Base-by-base conservation (phyloP, 2,888 invertebrate genomes). In the Leucozona laternaria region DNA sequence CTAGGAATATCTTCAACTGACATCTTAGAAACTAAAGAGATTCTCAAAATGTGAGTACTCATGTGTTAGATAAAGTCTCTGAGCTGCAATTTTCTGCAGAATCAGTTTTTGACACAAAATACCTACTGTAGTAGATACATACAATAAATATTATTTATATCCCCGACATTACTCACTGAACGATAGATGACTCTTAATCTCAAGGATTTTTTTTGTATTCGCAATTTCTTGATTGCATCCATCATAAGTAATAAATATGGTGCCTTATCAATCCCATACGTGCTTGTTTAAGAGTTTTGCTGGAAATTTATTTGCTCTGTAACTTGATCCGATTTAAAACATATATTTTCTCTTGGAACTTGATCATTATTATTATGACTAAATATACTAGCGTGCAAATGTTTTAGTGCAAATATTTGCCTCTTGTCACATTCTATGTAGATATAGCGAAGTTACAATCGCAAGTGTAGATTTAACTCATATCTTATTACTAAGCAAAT, bases 271-370 rank as follows among this genome's bases (percentile, higher is more conserved):
- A n/a, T 28, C 4, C 10, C 25, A 2, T 55, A 66, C 75, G 75
- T 68, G 58, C 57, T 37, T 34, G 22, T 22, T 58, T 10, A 17
- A 73, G 66, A 48, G 28, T 57, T 48, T 6, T 20, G 34, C 31
- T 13, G 34, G 31, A 72, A 60, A 17, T 75, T n/a, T n/a, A 45
- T 78, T 71, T 43, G 45, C 45, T 72, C 45, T 73, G 79, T 45
- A 79, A 72, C 45, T 25, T 31, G 57, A 82, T 43, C 70, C 64
- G 58, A 22, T 66, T 75, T 53, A 50, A 34, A 58, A 60, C 66
- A 43, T 17, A 37, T n/a, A 43, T 45, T 79, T 73, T 68, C 55
- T 17, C 57, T 64, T 34, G 60, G 50, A 78, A 57, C 13, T 31
- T 53, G 15, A 75, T 43, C 43, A 43, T 34, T 64, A 55, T 45